Percentiles rank a stretch among this genome's conserved stretches.
These are phyloP conservation scores for Macrophya annulata DNA, from an alignment of 2,888 invertebrate species.

Conservation along the genomic window DNA sequence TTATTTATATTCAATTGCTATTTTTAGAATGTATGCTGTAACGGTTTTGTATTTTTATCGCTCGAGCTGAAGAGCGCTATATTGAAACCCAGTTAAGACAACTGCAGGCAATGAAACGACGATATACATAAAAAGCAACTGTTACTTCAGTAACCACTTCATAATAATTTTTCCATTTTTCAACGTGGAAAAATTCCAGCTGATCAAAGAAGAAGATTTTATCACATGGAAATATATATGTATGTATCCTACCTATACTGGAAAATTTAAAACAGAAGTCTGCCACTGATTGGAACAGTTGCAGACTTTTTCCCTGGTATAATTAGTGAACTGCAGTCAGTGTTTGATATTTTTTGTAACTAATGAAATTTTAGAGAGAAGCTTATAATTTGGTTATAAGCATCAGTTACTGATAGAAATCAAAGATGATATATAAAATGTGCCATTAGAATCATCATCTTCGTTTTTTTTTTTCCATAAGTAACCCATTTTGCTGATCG, in stretches of 20 bases:
- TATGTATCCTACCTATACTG: background rate
- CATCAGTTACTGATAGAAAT: background rate
- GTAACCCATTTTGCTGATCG: background rate
- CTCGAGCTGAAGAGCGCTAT: background rate
- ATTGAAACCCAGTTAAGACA: background rate
- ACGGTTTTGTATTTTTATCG: conserved; percentile 7
- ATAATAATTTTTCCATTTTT: background rate
- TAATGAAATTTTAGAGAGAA: background rate
- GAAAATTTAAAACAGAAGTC: background rate
- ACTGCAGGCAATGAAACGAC: background rate
- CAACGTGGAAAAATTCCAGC: background rate
- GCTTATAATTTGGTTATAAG: background rate
- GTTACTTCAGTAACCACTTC: background rate
- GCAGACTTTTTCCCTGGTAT: no score
- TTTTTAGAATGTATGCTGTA: background rate
- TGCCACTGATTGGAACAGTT: no score
- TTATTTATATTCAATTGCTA: conserved; percentile 19
- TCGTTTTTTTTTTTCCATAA: background rate
- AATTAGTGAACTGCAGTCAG: no score
- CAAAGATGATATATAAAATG: background rate
- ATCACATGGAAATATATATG: background rate
- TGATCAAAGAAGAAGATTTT: background rate
- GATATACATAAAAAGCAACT: background rate
- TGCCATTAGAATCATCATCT: background rate
- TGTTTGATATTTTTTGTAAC: no score